Evolutionary conservation across 2,113 vertebrate species (phyloP).

Genomic region (Sceloporus tristichus): DNA sequence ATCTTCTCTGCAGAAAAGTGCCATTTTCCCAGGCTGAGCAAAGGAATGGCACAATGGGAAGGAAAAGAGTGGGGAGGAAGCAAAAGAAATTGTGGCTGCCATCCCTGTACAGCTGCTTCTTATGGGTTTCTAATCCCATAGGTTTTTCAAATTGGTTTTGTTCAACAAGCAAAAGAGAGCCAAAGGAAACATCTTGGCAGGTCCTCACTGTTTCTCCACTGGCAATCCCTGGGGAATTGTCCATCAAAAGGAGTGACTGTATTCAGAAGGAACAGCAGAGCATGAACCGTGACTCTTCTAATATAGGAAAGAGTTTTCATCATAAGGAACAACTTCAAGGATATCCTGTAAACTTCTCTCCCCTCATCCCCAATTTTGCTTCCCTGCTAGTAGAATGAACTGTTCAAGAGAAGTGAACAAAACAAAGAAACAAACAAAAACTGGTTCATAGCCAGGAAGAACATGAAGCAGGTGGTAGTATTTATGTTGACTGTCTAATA

Average conservation of each 20-base stretch:
- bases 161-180: neutral
- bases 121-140: slow-evolving; percentile 6
- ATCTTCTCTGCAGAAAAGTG: neutral
- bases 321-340: neutral
- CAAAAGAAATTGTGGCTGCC: neutral
- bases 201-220: neutral
- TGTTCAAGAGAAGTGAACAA: neutral
- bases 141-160: neutral
- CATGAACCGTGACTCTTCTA: neutral
- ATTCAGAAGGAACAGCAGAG: slow-evolving; percentile 3
- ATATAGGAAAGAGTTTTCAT: neutral
- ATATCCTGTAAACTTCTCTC: accelerated
- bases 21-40: neutral
- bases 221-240: neutral
- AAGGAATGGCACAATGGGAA: neutral
- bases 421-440: too few species aligned
- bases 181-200: neutral
- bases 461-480: neutral
- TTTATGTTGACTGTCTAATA: neutral
- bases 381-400: neutral
- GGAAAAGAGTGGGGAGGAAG: neutral
- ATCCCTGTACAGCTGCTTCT: neutral
- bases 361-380: too few species aligned
- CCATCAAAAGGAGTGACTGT: neutral
- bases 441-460: neutral